Evolutionary conservation across 2,888 invertebrate genomes (phyloP), one percentile per base, ranked within the genome.

Genomic region (Autographa pulchrina): DNA sequence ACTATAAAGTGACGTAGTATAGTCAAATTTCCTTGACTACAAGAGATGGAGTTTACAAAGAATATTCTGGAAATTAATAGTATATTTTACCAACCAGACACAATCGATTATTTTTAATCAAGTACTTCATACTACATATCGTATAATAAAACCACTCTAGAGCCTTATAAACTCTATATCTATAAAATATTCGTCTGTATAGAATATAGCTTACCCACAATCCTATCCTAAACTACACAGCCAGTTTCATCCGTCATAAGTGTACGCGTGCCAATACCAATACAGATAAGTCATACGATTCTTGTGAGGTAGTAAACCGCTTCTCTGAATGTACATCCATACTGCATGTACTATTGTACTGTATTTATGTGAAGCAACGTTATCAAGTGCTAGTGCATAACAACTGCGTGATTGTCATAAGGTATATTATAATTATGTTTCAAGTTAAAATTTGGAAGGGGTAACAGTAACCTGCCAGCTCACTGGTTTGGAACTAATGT

Each of bases 261-360:
- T 78, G 59, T 65, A 81, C 67, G 71, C 81, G 65, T 77, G 62
- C 59, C 66, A 60, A 71, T 48, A 65, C 78, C 68, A 59, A 68
- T 56, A 52, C 56, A 62, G 67, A 62, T 77, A 77, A 68, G 65
- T 59, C 56, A 60, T 77, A 68, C 65, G 31, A 60, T 68, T 56
- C 62, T 35, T 60, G 25, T 41, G 56, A 35, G 59, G 65, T 62
- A 61, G 25, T 25, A 35, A 8, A 14, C 4, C 16, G 3, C 4
- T n/a, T 43, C 16, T 14, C 43, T 43, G 5, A 4, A 16, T 1
- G 16, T 5, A 16, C 14, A 16, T 43, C 2, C 43, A 43, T 43
- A 43, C 5, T 14, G 16, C 16, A 41, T 14, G 41, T 41, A 2
- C 1, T 41, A 14, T 43, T 14, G 41, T 41, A 14, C 13, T 41